A percentile compares a stretch with the other conserved stretches of the same genome.
phyloP scores from a whole-genome alignment of 1,140 invertebrate species.

The Bombus waltoni region DNA sequence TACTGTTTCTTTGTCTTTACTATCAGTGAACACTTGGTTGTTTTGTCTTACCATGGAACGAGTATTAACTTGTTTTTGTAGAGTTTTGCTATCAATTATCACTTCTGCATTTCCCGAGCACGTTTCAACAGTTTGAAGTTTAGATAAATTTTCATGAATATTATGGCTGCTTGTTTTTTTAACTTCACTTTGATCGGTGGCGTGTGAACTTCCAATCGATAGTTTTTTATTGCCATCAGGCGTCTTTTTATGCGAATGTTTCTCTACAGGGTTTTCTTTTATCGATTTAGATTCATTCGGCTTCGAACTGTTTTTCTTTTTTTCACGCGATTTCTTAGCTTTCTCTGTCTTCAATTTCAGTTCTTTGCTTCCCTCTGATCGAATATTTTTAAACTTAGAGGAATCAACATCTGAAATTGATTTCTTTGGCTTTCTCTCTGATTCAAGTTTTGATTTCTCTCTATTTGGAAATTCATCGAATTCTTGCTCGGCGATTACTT shows the following conservation, averaged over 20 bases:
- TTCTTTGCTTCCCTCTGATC: constrained; percentile 75
- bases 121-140: not conserved
- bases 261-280: constrained; percentile 7
- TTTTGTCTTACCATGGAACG: not conserved
- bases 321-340: constrained; percentile 38
- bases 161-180: not conserved
- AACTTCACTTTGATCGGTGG: not conserved
- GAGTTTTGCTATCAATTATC: not conserved
- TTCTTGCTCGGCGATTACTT: not conserved
- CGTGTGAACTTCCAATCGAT: too few species aligned
- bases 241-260: not conserved
- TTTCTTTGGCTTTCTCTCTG: not conserved
- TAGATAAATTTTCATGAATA: not conserved
- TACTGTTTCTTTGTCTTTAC: not conserved
- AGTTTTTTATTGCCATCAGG: not conserved
- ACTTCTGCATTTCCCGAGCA: not conserved
- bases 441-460: not conserved
- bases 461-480: not conserved
- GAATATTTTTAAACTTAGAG: constrained; percentile 72
- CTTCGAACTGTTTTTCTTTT: constrained; percentile 40
- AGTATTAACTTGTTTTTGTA: not conserved
- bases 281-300: not conserved
- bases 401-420: not conserved
- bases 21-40: not conserved
- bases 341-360: constrained; percentile 70